phyloP scores from a whole-genome alignment of 2,888 invertebrate species.

The Imbricaverruca yamaguchii region DNA sequence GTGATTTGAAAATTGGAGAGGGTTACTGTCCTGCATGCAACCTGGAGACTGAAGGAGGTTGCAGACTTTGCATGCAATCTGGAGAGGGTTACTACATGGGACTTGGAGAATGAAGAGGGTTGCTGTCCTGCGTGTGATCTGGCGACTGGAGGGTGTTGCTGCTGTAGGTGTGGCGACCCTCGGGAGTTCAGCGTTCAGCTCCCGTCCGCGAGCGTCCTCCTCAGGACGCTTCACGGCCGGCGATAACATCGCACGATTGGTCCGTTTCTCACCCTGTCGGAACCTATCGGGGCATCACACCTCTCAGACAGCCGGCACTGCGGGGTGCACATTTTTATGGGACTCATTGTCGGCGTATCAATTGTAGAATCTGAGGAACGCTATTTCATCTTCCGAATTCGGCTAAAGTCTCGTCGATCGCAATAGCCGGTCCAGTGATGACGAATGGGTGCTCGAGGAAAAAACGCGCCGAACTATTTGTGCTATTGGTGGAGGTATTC shows the following conservation, averaged over 20 bases:
- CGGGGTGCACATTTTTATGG: conserved; percentile 6
- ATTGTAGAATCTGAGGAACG: not conserved
- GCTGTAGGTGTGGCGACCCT: too few species aligned
- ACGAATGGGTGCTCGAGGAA: not conserved
- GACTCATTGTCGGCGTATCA: not conserved
- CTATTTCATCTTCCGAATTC: not conserved
- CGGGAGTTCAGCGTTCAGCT: too few species aligned
- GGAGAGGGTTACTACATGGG: too few species aligned
- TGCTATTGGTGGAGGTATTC: not conserved
- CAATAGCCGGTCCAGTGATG: not conserved
- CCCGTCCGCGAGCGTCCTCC: too few species aligned
- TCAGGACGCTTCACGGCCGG: too few species aligned
- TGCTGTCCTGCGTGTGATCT: too few species aligned
- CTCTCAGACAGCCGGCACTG: not conserved
- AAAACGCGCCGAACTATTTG: not conserved
- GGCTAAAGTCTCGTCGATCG: not conserved
- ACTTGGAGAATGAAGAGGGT: too few species aligned
- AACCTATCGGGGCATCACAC: conserved; percentile 20
- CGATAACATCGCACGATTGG: not conserved
- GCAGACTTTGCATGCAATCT: too few species aligned
- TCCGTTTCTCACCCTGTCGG: not conserved
- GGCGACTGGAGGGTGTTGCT: too few species aligned
- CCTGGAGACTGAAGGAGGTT: too few species aligned
- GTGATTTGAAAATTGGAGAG: too few species aligned
- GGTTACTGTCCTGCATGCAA: too few species aligned